phyloP scores from a whole-genome alignment of 2,113 vertebrate species.

The Aleadryas rufinucha region DNA sequence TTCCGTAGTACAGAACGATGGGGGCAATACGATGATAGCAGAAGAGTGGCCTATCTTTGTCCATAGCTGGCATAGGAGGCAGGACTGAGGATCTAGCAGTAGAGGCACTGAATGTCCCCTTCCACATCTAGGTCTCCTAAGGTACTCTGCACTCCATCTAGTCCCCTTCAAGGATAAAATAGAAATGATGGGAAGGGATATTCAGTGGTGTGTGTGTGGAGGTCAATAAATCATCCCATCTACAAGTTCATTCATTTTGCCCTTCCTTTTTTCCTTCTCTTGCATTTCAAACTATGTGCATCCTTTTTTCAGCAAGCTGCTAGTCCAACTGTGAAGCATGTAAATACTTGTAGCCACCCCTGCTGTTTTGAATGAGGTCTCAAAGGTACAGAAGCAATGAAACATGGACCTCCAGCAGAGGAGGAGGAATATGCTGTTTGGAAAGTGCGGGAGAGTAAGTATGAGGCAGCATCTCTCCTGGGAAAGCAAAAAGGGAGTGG shows the following conservation, averaged over 20 bases:
- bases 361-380: background rate
- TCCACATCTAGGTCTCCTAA: background rate
- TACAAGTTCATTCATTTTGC: background rate
- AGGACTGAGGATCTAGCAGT: background rate
- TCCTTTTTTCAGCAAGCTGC: background rate
- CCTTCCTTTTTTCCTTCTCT: background rate
- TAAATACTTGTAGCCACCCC: background rate
- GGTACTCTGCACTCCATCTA: background rate
- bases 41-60: background rate
- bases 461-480: background rate
- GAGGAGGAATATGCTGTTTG: background rate
- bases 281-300: background rate
- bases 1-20: background rate
- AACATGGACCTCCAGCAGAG: background rate
- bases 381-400: background rate
- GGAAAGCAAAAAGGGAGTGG: background rate
- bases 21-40: background rate
- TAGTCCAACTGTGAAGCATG: background rate
- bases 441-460: background rate
- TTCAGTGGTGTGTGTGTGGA: fast-evolving
- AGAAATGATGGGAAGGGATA: background rate
- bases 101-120: background rate
- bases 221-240: background rate
- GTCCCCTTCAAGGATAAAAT: background rate
- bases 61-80: background rate